Percentiles rank a stretch among this genome's conserved stretches.
Evolutionary conservation across 2,888 invertebrate species (phyloP).

Genomic region (Sympetrum striolatum): DNA sequence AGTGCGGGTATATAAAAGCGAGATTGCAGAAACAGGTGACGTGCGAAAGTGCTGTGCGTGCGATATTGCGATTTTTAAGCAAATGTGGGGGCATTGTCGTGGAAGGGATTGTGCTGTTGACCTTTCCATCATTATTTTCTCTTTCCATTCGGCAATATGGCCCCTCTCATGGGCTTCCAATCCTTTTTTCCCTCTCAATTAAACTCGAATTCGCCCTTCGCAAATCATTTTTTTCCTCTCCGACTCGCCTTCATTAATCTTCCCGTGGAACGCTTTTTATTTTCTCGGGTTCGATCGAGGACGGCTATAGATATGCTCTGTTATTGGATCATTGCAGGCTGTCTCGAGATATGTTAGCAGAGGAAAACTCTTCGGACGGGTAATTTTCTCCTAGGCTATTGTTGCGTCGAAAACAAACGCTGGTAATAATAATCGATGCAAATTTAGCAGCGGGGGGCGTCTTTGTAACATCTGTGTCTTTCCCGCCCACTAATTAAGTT

Average conservation of each 20-base stretch:
- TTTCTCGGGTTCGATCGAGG: background rate
- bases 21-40: conserved; percentile 25
- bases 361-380: background rate
- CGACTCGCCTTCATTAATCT: background rate
- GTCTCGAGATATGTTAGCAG: background rate
- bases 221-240: background rate
- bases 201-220: background rate
- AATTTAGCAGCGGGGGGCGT: background rate
- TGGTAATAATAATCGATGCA: background rate
- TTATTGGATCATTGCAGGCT: background rate
- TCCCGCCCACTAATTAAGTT: background rate
- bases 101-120: background rate
- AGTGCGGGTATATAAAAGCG: background rate
- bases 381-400: background rate
- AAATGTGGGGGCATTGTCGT: background rate
- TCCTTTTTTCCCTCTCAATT: background rate
- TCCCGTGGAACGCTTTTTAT: background rate
- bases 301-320: background rate
- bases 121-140: background rate
- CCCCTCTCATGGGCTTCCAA: background rate
- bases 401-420: background rate
- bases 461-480: background rate
- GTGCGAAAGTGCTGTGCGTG: background rate
- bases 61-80: background rate
- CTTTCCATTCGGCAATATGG: background rate